Base-by-base conservation (phyloP, 1,140 invertebrate genomes). In the Anoplophora glabripennis region DNA sequence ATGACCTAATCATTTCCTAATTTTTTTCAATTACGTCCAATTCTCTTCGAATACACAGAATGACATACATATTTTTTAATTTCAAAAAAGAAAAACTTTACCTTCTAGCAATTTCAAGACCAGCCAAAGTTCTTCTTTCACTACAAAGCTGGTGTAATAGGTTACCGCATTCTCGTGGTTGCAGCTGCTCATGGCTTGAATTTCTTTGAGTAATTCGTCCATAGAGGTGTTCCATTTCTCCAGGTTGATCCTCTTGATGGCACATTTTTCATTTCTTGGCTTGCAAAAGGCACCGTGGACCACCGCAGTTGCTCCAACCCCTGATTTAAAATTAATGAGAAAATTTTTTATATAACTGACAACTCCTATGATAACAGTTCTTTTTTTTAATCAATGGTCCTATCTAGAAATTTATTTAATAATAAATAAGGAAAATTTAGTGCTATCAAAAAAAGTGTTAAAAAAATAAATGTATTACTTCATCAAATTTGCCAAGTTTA, bases 141-240 rank as follows among this genome's bases (percentile, higher is more conserved):
- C 96, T 14, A 96, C 93, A 81, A 99, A 99, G 61, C 94, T 97
- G 37, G 96, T 98, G 76, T 98, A 94, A 79, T 99, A 99, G 33
- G 92, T 95, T n/a, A 99, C 96, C 12, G 99, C 96, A 82, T 99
- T 99, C 77, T 98, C 95, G 80, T 99, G 96, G 75, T 96, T 93
- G 77, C 96, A 99, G 54, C 93, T 95, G 46, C 93, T 96, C 96
- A 99, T 99, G 1, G 95, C 96, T 79, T 97, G 91, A 56, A 98
- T 98, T 79, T 98, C 96, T 85, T 98, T 98, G 80, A 97, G 81
- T 57, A 88, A 78, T 79, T 99, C 96, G 74, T 99, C 96, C 88
- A 99, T 98, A 55, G 94, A 97, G 4, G 96, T 99, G 77, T 99
- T 99, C 91, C 96, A 99, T 86, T 99, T 99, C 79, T 99, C 97